Percentiles rank a stretch among this genome's conserved stretches.
Conservation (phyloP, 2,113 vertebrate genomes). For the Microtus oregoni region DNA sequence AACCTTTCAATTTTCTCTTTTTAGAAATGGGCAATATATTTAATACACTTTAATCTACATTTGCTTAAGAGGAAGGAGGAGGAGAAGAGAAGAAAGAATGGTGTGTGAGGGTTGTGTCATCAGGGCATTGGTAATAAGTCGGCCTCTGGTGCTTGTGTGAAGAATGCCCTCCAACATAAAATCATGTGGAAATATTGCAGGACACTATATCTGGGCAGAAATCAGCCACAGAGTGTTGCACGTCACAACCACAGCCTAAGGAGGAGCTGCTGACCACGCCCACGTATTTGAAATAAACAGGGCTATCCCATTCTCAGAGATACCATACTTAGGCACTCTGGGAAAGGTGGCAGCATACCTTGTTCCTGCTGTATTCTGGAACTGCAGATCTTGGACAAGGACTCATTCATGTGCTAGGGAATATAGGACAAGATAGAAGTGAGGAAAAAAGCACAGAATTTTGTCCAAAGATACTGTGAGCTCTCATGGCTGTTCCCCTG, state of each 20-base stretch:
- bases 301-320: background rate
- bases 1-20: background rate
- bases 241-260: background rate
- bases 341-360: background rate
- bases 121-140: background rate
- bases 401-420: background rate
- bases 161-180: background rate
- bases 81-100: background rate
- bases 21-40: constrained; percentile 41
- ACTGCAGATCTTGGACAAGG: background rate
- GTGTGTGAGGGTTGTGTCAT: background rate
- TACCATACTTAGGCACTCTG: background rate
- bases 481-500: too few species aligned
- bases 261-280: background rate
- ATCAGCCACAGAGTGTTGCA: background rate
- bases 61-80: background rate
- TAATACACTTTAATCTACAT: background rate
- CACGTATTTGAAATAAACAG: background rate
- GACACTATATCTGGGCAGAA: background rate
- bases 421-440: background rate
- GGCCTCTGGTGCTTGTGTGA: background rate
- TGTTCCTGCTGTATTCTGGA: background rate
- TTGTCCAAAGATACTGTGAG: background rate
- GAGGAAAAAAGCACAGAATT: background rate
- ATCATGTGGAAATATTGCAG: background rate